phyloP scores from a whole-genome alignment of 2,797 vertebrate species.

The Sebastes nivosus region DNA sequence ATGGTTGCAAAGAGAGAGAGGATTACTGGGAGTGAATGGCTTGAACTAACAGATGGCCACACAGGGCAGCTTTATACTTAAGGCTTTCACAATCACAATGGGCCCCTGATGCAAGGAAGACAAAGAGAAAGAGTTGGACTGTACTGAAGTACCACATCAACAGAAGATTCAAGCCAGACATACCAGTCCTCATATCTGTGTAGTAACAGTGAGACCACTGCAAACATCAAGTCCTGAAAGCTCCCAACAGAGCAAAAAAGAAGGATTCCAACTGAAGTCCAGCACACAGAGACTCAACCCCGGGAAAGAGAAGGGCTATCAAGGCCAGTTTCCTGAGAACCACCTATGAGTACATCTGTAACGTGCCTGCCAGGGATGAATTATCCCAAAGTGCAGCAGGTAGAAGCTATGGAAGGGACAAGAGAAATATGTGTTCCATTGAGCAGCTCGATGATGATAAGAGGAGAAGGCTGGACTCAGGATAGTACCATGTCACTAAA shows the following conservation, averaged over 20 bases:
- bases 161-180: background rate
- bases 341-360: background rate
- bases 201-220: background rate
- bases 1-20: background rate
- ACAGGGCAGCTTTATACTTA: conserved; percentile 1
- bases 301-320: background rate
- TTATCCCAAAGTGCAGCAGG: background rate
- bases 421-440: background rate
- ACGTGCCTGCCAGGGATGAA: background rate
- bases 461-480: background rate
- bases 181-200: background rate
- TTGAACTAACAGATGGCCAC: conserved; percentile 25
- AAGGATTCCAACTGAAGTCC: background rate
- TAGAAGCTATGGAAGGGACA: background rate
- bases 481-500: background rate
- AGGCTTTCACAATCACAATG: background rate
- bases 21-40: conserved; percentile 12
- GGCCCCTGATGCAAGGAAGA: background rate
- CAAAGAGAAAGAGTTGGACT: background rate
- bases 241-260: background rate
- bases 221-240: background rate
- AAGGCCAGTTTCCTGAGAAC: background rate
- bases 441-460: background rate
- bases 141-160: background rate
- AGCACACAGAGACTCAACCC: background rate